Evolutionary conservation across 2,113 vertebrate species (phyloP).

Genomic region (Stictonetta naevosa): DNA sequence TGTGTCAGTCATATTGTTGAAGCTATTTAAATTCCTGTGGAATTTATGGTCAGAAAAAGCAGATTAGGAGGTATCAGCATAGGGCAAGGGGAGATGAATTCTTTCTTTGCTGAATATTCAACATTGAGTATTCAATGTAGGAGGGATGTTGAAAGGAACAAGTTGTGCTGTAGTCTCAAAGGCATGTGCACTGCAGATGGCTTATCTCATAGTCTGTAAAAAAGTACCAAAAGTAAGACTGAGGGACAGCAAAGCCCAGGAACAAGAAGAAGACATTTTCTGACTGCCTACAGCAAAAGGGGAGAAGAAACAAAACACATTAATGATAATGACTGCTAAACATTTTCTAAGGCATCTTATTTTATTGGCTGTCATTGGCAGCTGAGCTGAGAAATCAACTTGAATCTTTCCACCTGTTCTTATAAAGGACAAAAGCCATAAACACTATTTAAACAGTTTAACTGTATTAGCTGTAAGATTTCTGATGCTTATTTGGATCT

Average conservation of each 20-base stretch:
- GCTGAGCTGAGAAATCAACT: neutral
- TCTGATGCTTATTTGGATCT: neutral
- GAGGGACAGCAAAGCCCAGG: neutral
- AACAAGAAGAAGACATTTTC: neutral
- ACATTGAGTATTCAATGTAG: neutral
- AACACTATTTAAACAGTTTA: neutral
- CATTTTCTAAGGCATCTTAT: neutral
- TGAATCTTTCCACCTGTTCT: neutral
- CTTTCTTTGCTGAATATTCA: neutral
- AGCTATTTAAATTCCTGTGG: neutral
- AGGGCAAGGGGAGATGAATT: neutral
- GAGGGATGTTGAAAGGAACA: neutral
- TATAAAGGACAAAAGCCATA: neutral
- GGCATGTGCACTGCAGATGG: neutral
- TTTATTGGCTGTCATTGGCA: neutral
- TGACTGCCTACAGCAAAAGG: accelerated
- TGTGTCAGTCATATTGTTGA: neutral
- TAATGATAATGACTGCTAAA: neutral
- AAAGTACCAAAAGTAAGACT: neutral
- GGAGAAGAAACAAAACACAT: neutral
- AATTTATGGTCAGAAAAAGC: neutral
- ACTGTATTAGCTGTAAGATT: neutral
- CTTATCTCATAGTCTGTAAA: neutral
- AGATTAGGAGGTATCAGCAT: neutral
- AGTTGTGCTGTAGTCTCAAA: neutral